These are phyloP conservation scores for Platerodrilus igneus DNA, from an alignment of 2,888 invertebrate species.

Conservation along the genomic window DNA sequence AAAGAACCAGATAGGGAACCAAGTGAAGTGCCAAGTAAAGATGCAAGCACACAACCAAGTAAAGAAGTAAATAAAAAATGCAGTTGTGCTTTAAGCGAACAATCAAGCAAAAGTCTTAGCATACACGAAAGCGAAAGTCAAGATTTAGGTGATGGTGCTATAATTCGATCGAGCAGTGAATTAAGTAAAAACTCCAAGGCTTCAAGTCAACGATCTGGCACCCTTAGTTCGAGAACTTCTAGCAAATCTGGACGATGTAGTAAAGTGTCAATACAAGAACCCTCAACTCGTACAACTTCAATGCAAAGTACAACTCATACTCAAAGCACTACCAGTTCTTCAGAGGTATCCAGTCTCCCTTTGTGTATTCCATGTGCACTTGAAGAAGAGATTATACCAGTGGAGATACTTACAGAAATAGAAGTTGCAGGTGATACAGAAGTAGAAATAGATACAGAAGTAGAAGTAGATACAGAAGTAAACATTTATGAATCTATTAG, in stretches of 20 bases:
- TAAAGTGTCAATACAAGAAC: no score
- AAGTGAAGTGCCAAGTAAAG: not conserved
- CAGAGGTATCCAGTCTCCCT: no score
- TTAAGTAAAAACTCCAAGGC: not conserved
- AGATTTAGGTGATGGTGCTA: not conserved
- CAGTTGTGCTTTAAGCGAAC: no score
- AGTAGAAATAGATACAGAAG: slow-evolving; percentile 31
- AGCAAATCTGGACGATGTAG: not conserved
- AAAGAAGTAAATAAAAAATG: no score
- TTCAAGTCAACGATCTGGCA: not conserved
- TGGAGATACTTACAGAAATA: slow-evolving; percentile 5
- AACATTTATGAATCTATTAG: slow-evolving; percentile 3
- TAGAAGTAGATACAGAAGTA: slow-evolving; percentile 31
- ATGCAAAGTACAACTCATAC: no score
- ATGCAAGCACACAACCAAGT: not conserved
- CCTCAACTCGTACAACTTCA: no score
- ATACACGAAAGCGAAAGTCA: not conserved
- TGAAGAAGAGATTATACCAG: not conserved
- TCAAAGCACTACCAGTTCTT: no score
- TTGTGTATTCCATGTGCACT: no score
- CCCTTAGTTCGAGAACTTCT: not conserved
- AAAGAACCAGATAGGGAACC: not conserved
- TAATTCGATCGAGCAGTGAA: not conserved
- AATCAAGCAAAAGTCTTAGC: not conserved
- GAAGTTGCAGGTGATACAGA: slow-evolving; percentile 19